These are phyloP conservation scores for Danionella dracula DNA, from an alignment of 2,797 vertebrate species.

Conservation along the genomic window DNA sequence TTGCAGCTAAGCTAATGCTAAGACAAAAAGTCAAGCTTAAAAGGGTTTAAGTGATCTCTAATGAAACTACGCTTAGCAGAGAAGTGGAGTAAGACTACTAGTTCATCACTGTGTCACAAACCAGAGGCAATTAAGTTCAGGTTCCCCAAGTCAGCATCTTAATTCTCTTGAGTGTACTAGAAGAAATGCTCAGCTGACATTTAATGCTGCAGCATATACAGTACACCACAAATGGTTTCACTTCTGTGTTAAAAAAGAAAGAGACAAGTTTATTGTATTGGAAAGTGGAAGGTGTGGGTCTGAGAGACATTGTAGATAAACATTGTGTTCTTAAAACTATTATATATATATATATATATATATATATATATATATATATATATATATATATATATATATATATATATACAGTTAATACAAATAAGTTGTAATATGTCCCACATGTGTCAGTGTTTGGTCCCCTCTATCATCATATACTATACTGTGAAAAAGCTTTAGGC, in stretches of 20 bases:
- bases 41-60: background rate
- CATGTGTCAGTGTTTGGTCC: too few species aligned
- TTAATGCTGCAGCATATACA: constrained; percentile 1
- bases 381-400: too few species aligned
- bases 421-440: too few species aligned
- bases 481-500: too few species aligned
- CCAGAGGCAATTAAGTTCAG: background rate
- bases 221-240: background rate
- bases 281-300: background rate
- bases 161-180: background rate
- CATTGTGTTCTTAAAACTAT: too few species aligned
- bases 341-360: too few species aligned
- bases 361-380: too few species aligned
- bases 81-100: too few species aligned
- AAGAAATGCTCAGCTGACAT: constrained; percentile 7
- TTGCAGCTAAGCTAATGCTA: background rate
- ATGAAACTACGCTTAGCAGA: too few species aligned
- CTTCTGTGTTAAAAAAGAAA: background rate
- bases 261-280: constrained; percentile 8
- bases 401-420: too few species aligned
- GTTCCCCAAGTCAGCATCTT: constrained; percentile 21
- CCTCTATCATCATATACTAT: too few species aligned
- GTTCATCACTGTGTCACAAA: background rate
- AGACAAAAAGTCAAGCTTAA: background rate
- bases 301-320: background rate